Evolutionary conservation across 2,797 vertebrate genomes (phyloP), one percentile per base, ranked within the genome.

Genomic region (Neoniphon sammara): DNA sequence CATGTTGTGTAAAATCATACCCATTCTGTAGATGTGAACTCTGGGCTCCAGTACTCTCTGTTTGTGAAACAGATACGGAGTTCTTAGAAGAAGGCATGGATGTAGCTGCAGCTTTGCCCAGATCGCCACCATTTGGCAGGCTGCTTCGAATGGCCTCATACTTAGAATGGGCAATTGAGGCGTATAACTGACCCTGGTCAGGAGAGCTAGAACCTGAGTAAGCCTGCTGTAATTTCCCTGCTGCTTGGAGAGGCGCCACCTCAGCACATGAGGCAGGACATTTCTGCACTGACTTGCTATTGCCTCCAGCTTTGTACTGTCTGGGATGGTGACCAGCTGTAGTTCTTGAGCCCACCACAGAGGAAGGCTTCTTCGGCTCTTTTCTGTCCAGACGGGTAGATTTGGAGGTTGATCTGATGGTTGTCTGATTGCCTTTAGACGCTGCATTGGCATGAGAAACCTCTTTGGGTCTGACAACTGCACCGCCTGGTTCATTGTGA

Each of bases 1-100:
- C 12, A 47, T 21, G 1, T 20, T 54, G 56, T 54, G 12, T 66
- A 50, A 64, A 78, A 66, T 81, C 83, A 21, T 83, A 90, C 89
- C 77, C 66, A 18, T 54, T 72, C 44, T 80, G 77, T 15, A n/a
- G 75, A 65, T 42, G 59, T 66, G 66, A 46, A 74, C 50, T 14
- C 14, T 34, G 42, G 31, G 67, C 63, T 25, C 15, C 76, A 46
- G 74, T 39, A 27, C 70, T 59, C 15, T 46, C 61, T 54, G 57
- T 55, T 23, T 60, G 64, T 34, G 70, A 75, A 67, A 34, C 57
- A 65, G 58, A 17, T 31, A 15, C 27, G 1, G 17, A 7, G 17
- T 70, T 74, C 59, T 56, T 55, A 58, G 60, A 62, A 80, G 66
- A 61, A 50, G 66, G 58, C 15, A 14, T 21, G 2, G 59, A 39